Conservation (phyloP, 2,888 invertebrate genomes). For the Lamellibrachia satsuma region DNA sequence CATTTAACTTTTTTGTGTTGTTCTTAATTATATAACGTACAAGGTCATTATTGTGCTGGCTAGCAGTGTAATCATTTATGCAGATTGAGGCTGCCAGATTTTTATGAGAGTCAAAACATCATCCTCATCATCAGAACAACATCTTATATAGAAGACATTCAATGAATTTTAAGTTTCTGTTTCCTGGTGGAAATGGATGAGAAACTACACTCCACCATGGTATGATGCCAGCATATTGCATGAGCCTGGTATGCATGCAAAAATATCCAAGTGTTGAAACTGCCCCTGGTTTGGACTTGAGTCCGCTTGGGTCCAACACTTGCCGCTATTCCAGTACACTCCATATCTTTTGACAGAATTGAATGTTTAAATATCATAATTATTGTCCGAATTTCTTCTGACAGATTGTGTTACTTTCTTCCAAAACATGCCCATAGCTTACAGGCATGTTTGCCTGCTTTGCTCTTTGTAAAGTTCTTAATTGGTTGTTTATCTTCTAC, state of each 20-base stretch:
- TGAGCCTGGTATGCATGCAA: no score
- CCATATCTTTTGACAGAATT: no score
- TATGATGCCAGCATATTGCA: no score
- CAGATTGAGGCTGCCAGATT: neutral
- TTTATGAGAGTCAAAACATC: neutral
- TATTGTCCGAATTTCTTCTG: neutral
- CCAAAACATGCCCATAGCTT: neutral
- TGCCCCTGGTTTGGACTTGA: no score
- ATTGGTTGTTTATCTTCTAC: neutral
- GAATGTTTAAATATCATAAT: neutral
- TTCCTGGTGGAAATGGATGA: no score
- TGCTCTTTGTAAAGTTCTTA: neutral
- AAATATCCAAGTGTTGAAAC: no score
- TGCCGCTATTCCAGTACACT: no score
- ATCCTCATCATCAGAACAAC: neutral
- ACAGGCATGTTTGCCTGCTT: neutral
- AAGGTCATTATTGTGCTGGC: neutral
- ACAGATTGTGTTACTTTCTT: no score
- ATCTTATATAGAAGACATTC: neutral
- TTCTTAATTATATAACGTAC: neutral
- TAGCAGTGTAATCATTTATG: neutral
- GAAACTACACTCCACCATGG: no score
- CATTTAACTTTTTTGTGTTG: neutral
- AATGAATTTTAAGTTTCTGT: neutral
- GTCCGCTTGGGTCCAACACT: no score